A percentile compares a stretch with the other conserved stretches of the same genome.
These are phyloP conservation scores for Abscondita cerata DNA, from an alignment of 2,888 invertebrate species.

Conservation along the genomic window DNA sequence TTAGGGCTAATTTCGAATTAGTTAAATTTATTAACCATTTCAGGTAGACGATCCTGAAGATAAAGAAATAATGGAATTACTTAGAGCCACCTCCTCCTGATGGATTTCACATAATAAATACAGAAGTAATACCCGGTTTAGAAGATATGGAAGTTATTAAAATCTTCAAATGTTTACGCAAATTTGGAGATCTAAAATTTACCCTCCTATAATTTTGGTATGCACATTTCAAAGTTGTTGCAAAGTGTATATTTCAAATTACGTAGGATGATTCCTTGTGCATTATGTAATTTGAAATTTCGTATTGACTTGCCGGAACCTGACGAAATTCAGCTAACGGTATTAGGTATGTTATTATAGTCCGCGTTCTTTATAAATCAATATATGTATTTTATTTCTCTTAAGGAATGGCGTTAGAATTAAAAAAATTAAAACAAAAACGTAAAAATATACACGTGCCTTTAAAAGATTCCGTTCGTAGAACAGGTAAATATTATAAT, in stretches of 20 bases:
- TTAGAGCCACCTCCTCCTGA: constrained; percentile 78
- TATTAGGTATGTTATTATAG: constrained; percentile 60
- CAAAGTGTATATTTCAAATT: constrained; percentile 89
- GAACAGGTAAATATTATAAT: constrained; percentile 54
- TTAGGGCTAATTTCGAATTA: background rate
- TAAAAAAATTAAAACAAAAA: constrained; percentile 62
- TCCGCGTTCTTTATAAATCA: no score
- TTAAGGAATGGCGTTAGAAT: constrained; percentile 78
- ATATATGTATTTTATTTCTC: constrained; percentile 8
- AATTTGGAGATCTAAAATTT: constrained; percentile 74
- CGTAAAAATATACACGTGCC: constrained; percentile 49
- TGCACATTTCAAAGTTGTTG: constrained; percentile 66
- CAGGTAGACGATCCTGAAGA: constrained; percentile 85
- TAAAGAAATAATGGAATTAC: constrained; percentile 74
- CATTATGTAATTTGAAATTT: constrained; percentile 81
- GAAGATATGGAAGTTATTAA: constrained; percentile 71
- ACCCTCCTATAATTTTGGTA: constrained; percentile 59
- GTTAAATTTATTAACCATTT: background rate
- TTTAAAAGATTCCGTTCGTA: constrained; percentile 44
- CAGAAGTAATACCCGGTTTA: constrained; percentile 77
- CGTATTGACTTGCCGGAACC: constrained; percentile 88
- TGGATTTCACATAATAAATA: constrained; percentile 81
- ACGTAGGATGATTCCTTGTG: constrained; percentile 86
- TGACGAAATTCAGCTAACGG: constrained; percentile 68
- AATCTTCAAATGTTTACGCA: constrained; percentile 87